phyloP scores from a whole-genome alignment of 2,113 vertebrate species.

The Takifugu bimaculatus region DNA sequence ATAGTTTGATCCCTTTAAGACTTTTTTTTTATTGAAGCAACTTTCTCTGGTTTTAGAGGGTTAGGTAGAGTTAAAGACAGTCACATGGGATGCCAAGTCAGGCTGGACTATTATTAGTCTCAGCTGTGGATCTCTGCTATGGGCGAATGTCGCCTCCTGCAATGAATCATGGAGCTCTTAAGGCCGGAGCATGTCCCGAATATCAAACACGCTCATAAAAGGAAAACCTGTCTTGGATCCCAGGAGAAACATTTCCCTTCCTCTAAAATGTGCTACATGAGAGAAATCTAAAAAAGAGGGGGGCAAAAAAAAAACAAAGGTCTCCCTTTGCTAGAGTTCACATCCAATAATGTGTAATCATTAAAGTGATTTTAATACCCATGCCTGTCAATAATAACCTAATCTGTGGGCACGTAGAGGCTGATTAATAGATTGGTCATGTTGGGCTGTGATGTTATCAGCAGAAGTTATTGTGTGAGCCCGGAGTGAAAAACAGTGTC shows the following conservation, averaged over 20 bases:
- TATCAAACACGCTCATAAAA: slow-evolving; percentile 79
- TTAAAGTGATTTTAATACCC: slow-evolving; percentile 52
- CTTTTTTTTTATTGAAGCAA: slow-evolving; percentile 45
- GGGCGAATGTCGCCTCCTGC: slow-evolving; percentile 67
- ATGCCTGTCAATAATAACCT: slow-evolving; percentile 36
- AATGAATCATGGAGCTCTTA: slow-evolving; percentile 79
- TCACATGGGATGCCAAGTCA: slow-evolving; percentile 64
- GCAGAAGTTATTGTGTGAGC: slow-evolving; percentile 22
- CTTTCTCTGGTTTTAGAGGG: slow-evolving; percentile 62
- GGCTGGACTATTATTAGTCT: slow-evolving; percentile 74
- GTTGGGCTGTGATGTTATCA: background rate
- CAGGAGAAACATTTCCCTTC: slow-evolving; percentile 61
- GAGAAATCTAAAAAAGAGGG: slow-evolving; percentile 50
- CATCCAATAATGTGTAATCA: slow-evolving; percentile 38
- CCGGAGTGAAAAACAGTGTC: slow-evolving; percentile 12
- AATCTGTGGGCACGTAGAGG: slow-evolving; percentile 19
- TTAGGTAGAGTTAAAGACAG: slow-evolving; percentile 59
- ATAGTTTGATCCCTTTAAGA: slow-evolving; percentile 34
- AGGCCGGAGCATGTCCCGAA: slow-evolving; percentile 75
- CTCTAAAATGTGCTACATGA: slow-evolving; percentile 50
- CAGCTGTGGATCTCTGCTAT: slow-evolving; percentile 65
- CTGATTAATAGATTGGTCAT: no score
- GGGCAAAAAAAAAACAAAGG: slow-evolving; percentile 37
- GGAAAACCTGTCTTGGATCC: slow-evolving; percentile 77
- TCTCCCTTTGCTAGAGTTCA: slow-evolving; percentile 25